A percentile compares a stretch with the other conserved stretches of the same genome.
Evolutionary conservation across 2,113 vertebrate genomes (phyloP).

Genomic region (Solea senegalensis): DNA sequence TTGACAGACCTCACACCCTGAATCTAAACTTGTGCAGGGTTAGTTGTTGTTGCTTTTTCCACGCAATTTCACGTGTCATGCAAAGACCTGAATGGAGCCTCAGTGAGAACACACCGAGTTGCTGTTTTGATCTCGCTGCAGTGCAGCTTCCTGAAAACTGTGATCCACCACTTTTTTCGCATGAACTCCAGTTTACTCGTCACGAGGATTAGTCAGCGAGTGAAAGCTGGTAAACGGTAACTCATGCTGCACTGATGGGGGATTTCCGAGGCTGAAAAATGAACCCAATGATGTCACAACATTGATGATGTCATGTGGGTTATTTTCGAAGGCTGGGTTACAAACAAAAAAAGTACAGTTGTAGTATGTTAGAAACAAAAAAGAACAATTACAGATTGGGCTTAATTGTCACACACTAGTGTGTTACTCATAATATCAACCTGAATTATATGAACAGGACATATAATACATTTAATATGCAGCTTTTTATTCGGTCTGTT

Average conservation of each 20-base stretch:
- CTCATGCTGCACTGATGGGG: constrained; percentile 3
- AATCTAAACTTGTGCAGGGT: too few relatives aligned
- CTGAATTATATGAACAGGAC: too few relatives aligned
- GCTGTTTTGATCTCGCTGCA: constrained; percentile 24
- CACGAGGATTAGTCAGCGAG: background rate
- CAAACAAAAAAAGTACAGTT: background rate
- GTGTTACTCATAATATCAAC: too few relatives aligned
- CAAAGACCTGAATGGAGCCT: constrained; percentile 43
- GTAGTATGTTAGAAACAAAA: background rate
- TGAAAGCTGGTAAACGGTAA: constrained; percentile 2
- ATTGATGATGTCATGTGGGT: constrained; percentile 6
- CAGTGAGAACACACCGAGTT: constrained; percentile 23
- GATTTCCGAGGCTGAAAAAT: constrained; percentile 10
- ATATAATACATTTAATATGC: too few relatives aligned
- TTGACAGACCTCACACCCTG: constrained; percentile 19
- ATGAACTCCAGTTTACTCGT: constrained; percentile 12
- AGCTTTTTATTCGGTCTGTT: background rate
- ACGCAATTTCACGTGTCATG: constrained; percentile 1
- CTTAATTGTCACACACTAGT: too few relatives aligned
- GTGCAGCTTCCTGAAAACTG: constrained; percentile 10
- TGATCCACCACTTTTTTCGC: constrained; percentile 8
- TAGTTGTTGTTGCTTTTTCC: too few relatives aligned
- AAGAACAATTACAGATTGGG: too few relatives aligned
- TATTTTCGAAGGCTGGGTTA: background rate
- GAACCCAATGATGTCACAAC: background rate